phyloP scores from a whole-genome alignment of 2,113 vertebrate genomes.

The Xyliphius kryptos region DNA sequence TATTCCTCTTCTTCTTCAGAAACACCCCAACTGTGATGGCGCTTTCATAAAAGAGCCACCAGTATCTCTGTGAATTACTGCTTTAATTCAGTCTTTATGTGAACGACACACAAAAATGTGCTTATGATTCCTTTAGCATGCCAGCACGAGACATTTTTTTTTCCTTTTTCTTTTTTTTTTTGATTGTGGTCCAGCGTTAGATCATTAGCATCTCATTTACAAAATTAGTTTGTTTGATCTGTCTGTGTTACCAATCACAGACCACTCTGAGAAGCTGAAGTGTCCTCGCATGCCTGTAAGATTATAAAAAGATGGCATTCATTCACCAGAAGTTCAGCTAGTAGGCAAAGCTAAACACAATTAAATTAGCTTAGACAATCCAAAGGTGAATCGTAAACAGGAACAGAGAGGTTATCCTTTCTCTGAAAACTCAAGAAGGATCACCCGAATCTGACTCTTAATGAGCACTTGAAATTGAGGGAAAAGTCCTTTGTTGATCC shows the following conservation, averaged over 20 bases:
- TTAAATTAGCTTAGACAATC: neutral
- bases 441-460: no score
- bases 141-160: conserved; percentile 62
- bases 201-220: no score
- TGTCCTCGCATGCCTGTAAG: neutral
- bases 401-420: conserved; percentile 5
- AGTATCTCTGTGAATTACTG: no score
- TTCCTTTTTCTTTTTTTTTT: conserved; percentile 41
- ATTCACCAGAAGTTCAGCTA: conserved; percentile 21
- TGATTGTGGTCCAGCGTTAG: conserved; percentile 46
- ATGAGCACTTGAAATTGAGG: no score
- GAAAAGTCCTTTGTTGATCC: conserved; percentile 11
- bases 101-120: conserved; percentile 69
- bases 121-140: conserved; percentile 69
- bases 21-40: no score
- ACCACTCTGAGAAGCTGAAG: no score
- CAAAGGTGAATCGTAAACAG: neutral
- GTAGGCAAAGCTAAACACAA: no score
- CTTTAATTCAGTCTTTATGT: no score
- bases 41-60: no score
- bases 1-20: conserved; percentile 53
- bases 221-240: no score
- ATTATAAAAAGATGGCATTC: neutral
- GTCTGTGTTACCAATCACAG: no score
- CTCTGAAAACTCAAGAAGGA: no score